Evolutionary conservation across 2,888 invertebrate genomes (phyloP).

Genomic region (Rhopalosiphum nymphaeae): DNA sequence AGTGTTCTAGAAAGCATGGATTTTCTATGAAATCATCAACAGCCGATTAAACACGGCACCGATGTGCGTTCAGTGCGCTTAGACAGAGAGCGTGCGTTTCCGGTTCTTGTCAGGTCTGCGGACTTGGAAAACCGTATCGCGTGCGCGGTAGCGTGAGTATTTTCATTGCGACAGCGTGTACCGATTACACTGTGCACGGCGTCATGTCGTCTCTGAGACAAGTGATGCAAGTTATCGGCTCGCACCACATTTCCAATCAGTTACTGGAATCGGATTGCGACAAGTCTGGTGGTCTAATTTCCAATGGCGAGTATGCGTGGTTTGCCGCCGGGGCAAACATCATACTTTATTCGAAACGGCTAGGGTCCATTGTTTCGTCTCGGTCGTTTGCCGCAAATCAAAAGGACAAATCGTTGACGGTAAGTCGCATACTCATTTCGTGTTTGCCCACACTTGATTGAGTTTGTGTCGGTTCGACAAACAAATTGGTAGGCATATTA

Average conservation of each 20-base stretch:
- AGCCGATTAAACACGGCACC: not conserved
- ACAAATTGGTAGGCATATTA: not conserved
- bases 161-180: not conserved
- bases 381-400: conserved; percentile 5
- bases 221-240: conserved; percentile 32
- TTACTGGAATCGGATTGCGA: not conserved
- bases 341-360: conserved; percentile 49
- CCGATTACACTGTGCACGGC: not conserved
- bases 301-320: conserved; percentile 33
- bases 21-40: not conserved
- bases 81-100: not conserved
- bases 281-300: conserved; percentile 26
- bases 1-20: not conserved
- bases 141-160: not conserved
- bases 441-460: not conserved
- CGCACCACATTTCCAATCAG: conserved; percentile 7
- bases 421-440: not conserved
- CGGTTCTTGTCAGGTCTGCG: not conserved
- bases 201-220: conserved; percentile 38
- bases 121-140: not conserved
- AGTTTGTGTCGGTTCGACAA: not conserved
- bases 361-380: conserved; percentile 26
- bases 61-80: not conserved
- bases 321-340: conserved; percentile 24
- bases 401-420: conserved; percentile 53